Evolutionary conservation across 1,140 invertebrate genomes (phyloP).

Genomic region (Anoplolepis gracilipes): DNA sequence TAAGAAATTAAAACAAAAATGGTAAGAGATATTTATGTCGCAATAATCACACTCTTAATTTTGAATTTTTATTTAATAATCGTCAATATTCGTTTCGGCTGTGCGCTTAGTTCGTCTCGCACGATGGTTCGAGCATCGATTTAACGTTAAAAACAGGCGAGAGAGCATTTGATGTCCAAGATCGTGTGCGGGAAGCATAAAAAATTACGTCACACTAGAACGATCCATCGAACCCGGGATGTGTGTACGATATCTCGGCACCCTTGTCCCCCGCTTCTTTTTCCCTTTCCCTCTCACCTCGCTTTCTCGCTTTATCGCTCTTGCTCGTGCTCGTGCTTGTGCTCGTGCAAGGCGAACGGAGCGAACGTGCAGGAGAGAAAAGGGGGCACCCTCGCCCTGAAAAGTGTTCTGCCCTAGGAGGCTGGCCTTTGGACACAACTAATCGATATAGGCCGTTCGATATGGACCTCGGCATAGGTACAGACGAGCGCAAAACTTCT

Average conservation of each 20-base stretch:
- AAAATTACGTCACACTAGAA: conserved; percentile 72
- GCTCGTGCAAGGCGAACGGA: conserved; percentile 43
- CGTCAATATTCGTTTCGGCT: neutral
- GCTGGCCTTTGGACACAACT: conserved; percentile 72
- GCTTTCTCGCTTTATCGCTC: conserved; percentile 45
- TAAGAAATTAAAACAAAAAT: neutral
- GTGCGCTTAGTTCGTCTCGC: neutral
- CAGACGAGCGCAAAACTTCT: conserved; percentile 67
- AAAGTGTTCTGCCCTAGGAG: conserved; percentile 72
- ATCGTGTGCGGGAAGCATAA: conserved; percentile 64
- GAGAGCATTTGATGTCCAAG: conserved; percentile 63
- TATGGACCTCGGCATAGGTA: conserved; percentile 68
- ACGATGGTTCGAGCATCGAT: conserved; percentile 4
- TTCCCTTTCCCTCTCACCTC: conserved; percentile 6
- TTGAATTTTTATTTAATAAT: neutral
- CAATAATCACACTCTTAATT: neutral
- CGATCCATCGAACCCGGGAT: conserved; percentile 53
- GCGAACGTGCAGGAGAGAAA: conserved; percentile 55
- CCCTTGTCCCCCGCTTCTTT: neutral
- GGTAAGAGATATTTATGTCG: neutral
- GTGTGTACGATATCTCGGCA: conserved; percentile 43
- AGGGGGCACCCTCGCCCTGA: conserved; percentile 66
- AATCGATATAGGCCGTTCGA: conserved; percentile 75
- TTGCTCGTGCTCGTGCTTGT: too few relatives aligned
- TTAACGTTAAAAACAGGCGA: conserved; percentile 53